phyloP scores from a whole-genome alignment of 2,797 vertebrate species.

The Tokudaia tokunoshimensis region DNA sequence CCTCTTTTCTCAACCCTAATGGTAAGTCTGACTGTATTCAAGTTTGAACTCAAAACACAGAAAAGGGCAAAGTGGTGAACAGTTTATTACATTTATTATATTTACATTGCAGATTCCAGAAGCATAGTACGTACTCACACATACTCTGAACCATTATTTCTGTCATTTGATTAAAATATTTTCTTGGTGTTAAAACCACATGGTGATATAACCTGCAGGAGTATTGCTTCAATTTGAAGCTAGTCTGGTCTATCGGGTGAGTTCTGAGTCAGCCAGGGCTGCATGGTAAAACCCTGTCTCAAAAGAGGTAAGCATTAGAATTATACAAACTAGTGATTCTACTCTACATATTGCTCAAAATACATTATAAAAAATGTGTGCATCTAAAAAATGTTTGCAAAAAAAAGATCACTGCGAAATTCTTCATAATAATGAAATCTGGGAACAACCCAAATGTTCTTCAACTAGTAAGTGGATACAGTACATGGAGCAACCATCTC shows the following conservation, averaged over 20 bases:
- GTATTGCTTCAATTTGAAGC: background rate
- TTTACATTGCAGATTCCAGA: too few relatives aligned
- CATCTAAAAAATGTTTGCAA: background rate
- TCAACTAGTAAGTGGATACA: background rate
- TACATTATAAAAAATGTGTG: background rate
- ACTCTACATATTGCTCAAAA: background rate
- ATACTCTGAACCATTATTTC: background rate
- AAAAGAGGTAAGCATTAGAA: background rate
- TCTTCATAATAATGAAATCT: slow-evolving; percentile 8
- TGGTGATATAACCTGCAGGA: background rate
- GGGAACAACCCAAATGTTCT: background rate
- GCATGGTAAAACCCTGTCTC: background rate
- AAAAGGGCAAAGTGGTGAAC: background rate
- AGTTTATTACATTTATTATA: background rate
- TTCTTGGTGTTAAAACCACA: background rate
- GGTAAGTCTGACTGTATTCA: background rate
- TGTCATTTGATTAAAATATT: background rate
- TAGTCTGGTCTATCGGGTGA: background rate
- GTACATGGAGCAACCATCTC: background rate
- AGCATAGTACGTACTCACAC: background rate
- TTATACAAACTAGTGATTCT: background rate
- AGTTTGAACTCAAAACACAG: background rate
- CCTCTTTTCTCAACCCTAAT: background rate
- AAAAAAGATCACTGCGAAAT: background rate
- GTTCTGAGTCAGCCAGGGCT: background rate